Evolutionary conservation across 2,888 invertebrate genomes (phyloP), one percentile per base, ranked within the genome.

Genomic region (Orgyia antiqua): DNA sequence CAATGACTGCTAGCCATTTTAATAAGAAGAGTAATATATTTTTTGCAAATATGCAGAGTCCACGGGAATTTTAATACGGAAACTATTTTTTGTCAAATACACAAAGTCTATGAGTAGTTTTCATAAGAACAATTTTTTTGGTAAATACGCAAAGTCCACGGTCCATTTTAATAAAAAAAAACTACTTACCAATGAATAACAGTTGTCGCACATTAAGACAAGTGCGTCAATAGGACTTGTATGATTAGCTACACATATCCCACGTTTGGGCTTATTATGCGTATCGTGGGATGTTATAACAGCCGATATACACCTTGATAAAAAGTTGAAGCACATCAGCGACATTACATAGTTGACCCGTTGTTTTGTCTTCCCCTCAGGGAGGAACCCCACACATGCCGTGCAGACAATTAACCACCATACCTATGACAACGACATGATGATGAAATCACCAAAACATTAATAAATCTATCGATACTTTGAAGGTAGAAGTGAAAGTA

Each of bases 171-270:
- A n/a, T n/a, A n/a, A n/a, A n/a, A n/a, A n/a, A n/a, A n/a, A n/a
- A n/a, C n/a, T n/a, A 90, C 93, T 88, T 89, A 98, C 98, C 96
- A 99, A 87, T 25, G 98, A 97, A 82, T 99, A 99, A 68, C 95
- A 94, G 68, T 96, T 96, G 86, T 99, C 99, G 77, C 96, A 96
- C 91, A 98, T 97, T 31, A 99, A 89, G 49, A 99, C 94, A 52
- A 99, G 90, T 33, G 96, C 98, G 80, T 99, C 99, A 48, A 99
- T 97, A 2, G 99, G 99, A 42, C 98, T 98, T 3, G 99, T 99
- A 83, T 99, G 99, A 86, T 99, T 99, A 27, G 99, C 99, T 13
- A 99, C 99, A 86, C 98, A 99, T 58, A 99, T 99, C 24, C 92
- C 92, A 31, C 89, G 91, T 46, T 79, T 87, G 17, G 97, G 97